Evolutionary conservation across 2,113 vertebrate genomes (phyloP).

Genomic region (Danionella cerebrum): DNA sequence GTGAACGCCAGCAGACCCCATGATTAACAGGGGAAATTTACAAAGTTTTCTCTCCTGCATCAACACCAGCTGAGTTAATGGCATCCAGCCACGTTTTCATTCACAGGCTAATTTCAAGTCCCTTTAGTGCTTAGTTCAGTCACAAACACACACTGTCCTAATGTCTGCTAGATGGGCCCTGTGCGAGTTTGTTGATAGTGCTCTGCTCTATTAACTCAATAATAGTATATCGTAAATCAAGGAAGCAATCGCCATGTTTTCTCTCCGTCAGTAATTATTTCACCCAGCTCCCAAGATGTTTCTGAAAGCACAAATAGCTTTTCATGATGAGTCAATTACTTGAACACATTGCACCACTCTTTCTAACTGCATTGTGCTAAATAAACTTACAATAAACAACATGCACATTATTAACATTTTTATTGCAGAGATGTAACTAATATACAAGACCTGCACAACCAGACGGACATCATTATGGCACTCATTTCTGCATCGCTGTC

Average conservation of each 20-base stretch:
- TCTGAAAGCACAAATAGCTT: conserved; percentile 12
- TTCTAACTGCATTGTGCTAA: not conserved
- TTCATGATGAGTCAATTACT: conserved; percentile 34
- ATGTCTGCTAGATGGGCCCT: not conserved
- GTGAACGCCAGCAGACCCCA: not conserved
- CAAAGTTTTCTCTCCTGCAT: conserved; percentile 4
- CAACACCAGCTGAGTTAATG: conserved; percentile 7
- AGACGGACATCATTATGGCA: not conserved
- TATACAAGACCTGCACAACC: not conserved
- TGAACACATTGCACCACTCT: not conserved
- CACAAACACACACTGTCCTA: not conserved
- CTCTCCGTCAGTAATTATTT: conserved; percentile 25
- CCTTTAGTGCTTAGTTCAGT: not conserved
- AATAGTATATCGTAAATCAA: conserved; percentile 19
- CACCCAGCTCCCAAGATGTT: conserved; percentile 8
- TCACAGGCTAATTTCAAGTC: conserved; percentile 18
- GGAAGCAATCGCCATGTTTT: conserved; percentile 29
- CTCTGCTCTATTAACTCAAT: conserved; percentile 29
- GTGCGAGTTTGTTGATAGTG: not conserved
- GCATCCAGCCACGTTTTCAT: conserved; percentile 6
- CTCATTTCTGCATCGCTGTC: not conserved
- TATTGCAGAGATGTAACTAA: not conserved
- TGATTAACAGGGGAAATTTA: conserved; percentile 13
- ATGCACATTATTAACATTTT: not conserved
- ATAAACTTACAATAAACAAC: conserved; percentile 13